Base-by-base conservation (phyloP, 2,797 vertebrate species). In the Mus caroli region DNA sequence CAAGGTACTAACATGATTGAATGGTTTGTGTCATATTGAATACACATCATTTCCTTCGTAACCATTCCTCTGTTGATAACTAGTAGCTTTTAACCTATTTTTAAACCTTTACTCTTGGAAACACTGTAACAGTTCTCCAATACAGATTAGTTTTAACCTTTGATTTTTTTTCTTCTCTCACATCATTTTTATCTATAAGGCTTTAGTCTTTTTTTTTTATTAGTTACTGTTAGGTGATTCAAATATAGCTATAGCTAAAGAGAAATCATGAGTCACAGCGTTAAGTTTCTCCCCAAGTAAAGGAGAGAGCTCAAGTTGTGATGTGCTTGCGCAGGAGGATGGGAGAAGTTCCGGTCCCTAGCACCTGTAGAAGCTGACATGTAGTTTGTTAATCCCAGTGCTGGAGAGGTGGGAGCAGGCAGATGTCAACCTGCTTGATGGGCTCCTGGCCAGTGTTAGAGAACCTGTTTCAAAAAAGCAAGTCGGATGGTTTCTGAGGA, bases 21-120 rank as follows among this genome's bases (percentile, higher is more conserved):
- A 60, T 93, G 91, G 83, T 95, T 83, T 96, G 67, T 77, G 62
- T 94, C 88, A 88, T 34, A 73, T 67, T 93, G 92, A 88, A 90
- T 94, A 80, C 15, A 62, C 26, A 31, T 94, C 12, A 78, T 85
- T 94, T 91, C 88, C 89, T 92, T 91, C 43, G 43, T 85, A 95
- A 88, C 87, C 64, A 82, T 91, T 87, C 92, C 54, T 50, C 69
- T 79, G 4, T 71, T 82, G 28, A 46, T 91, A 80, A 31, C 34
- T 76, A 86, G 31, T 87, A 84, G 40, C 58, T 84, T 71, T 71
- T 20, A 71, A 71, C 20, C 69, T 54, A 71, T 86, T 91, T 94
- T 95, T 1, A 88, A 88, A 73, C 24, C 95, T 96, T 95, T 69
- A n/a, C n/a, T 90, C 14, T 94, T 85, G 34, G 56, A 97, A 97